These are phyloP conservation scores for Corynorhinus townsendii DNA, from an alignment of 2,113 vertebrate genomes.

Conservation along the genomic window DNA sequence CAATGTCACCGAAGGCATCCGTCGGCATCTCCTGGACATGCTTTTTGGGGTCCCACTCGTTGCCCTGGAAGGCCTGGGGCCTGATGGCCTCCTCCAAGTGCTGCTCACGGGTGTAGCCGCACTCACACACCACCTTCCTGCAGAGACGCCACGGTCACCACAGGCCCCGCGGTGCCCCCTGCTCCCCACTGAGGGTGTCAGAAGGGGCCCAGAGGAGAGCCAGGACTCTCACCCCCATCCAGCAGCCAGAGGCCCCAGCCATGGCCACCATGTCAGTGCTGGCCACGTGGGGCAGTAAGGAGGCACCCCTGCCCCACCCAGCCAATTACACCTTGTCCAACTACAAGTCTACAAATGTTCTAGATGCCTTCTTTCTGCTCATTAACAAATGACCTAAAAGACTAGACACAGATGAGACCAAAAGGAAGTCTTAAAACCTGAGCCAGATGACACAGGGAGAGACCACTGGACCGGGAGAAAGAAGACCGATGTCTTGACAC, in stretches of 20 bases:
- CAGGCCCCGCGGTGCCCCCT: fast-evolving
- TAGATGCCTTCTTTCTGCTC: not conserved
- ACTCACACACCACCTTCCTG: slow-evolving; percentile 86
- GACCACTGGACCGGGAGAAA: fast-evolving
- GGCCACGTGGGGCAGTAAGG: too few relatives aligned
- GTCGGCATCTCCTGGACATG: slow-evolving; percentile 88
- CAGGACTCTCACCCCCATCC: not conserved
- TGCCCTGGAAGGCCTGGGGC: slow-evolving; percentile 77
- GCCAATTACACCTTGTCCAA: not conserved
- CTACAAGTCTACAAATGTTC: not conserved
- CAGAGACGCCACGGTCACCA: not conserved
- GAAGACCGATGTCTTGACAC: not conserved
- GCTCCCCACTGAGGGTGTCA: fast-evolving
- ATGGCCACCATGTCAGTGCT: fast-evolving
- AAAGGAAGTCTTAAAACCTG: not conserved
- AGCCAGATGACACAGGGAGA: not conserved
- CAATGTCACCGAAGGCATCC: slow-evolving; percentile 92
- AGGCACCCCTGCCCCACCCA: not conserved
- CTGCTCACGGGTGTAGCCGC: slow-evolving; percentile 84
- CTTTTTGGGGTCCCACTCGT: slow-evolving; percentile 83
- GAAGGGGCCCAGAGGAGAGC: not conserved
- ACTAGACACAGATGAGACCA: not conserved
- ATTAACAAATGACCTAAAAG: not conserved
- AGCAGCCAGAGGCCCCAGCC: not conserved
- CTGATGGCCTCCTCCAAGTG: slow-evolving; percentile 86